phyloP scores from a whole-genome alignment of 2,888 invertebrate genomes.

The Meteorus cinctellus region DNA sequence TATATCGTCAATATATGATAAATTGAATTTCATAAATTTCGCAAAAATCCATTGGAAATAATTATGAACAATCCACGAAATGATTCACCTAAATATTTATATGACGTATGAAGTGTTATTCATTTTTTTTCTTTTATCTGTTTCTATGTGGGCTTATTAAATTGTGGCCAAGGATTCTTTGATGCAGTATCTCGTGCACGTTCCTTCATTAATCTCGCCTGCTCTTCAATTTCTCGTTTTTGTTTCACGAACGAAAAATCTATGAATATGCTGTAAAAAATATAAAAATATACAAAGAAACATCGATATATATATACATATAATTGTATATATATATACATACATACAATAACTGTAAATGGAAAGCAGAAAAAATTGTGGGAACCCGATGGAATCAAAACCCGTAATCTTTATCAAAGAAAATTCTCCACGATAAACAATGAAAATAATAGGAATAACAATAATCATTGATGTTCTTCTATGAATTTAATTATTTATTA shows the following conservation, averaged over 20 bases:
- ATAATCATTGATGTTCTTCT: background rate
- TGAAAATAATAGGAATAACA: background rate
- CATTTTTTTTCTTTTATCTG: background rate
- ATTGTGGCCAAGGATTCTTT: slow-evolving; percentile 72
- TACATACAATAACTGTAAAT: background rate
- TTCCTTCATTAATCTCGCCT: slow-evolving; percentile 76
- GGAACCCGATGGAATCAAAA: background rate
- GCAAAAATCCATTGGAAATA: background rate
- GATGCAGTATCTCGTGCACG: slow-evolving; percentile 68
- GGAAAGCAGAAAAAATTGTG: background rate
- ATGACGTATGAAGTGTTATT: background rate
- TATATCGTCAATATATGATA: background rate
- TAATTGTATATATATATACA: too few species aligned
- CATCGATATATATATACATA: background rate
- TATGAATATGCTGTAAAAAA: slow-evolving; percentile 85
- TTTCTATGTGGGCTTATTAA: slow-evolving; percentile 68
- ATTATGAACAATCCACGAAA: background rate
- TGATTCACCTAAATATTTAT: background rate
- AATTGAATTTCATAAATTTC: background rate
- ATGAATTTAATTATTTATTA: background rate
- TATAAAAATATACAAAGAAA: slow-evolving; percentile 18
- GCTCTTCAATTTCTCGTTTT: slow-evolving; percentile 79
- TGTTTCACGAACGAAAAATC: slow-evolving; percentile 88
- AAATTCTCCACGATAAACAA: background rate
- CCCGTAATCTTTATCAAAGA: background rate